Conservation (phyloP, 2,113 vertebrate species). For the Turnix velox region DNA sequence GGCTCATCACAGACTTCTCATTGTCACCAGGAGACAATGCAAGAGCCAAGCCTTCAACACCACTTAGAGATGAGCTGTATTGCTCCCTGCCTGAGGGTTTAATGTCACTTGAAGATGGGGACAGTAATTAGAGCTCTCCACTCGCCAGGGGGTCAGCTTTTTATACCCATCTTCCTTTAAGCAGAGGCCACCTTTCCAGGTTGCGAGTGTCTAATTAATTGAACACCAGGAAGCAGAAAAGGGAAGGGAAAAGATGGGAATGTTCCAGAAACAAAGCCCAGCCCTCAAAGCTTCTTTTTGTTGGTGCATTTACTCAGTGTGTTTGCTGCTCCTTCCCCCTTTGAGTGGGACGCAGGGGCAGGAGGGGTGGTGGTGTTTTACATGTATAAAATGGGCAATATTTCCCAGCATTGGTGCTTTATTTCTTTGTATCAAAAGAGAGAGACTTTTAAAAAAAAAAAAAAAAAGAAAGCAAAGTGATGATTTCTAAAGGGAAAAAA, state of each 20-base stretch:
- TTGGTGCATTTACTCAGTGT: background rate
- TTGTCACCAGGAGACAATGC: background rate
- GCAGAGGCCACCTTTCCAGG: background rate
- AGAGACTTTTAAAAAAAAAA: background rate
- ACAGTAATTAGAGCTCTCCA: background rate
- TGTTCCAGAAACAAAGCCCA: background rate
- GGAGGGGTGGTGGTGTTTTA: background rate
- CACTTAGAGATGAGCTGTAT: background rate
- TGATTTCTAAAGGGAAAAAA: background rate
- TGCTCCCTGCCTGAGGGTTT: background rate
- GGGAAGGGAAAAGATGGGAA: background rate
- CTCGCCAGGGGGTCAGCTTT: background rate
- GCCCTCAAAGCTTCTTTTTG: background rate
- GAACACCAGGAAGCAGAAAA: background rate
- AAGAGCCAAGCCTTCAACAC: background rate
- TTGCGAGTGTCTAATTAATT: background rate
- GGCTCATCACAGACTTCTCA: background rate
- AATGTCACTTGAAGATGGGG: background rate
- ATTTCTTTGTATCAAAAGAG: slow-evolving; percentile 31
- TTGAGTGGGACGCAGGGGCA: background rate
- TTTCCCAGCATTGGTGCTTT: background rate
- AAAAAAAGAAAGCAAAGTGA: background rate
- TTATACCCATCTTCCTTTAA: background rate
- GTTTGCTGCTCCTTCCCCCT: background rate
- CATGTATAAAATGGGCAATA: background rate